Evolutionary conservation across 1,140 invertebrate genomes (phyloP), one percentile per base, ranked within the genome.

Genomic region (Eumeta japonica): DNA sequence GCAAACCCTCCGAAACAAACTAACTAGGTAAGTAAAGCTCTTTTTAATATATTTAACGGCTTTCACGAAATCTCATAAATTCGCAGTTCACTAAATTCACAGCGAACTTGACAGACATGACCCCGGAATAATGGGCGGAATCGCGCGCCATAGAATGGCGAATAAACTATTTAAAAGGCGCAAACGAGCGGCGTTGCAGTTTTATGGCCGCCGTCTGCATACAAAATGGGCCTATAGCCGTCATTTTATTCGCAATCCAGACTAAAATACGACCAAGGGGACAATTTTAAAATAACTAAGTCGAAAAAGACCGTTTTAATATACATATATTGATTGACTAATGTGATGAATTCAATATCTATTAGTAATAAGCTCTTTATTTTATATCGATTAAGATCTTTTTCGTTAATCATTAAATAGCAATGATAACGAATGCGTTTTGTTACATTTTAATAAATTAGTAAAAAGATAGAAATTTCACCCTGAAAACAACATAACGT

Each of bases 91-190:
- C n/a, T n/a, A n/a, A n/a, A n/a, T n/a, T n/a, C n/a, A n/a, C n/a
- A n/a, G n/a, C n/a, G n/a, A n/a, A n/a, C n/a, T 51, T 57, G 48
- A 52, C 46, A 42, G 46, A 41, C 35, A 39, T 37, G 42, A 41
- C 30, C 50, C 42, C 39, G 45, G 43, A 52, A 52, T 52, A 46
- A 52, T 51, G 48, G 45, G 34, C 49, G 46, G 45, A 48, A 56
- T 50, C 48, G 47, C 40, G 45, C 40, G 42, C 44, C 46, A 55
- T 52, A 48, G 47, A 52, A 41, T 43, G 46, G 28, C 42, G 34
- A 46, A 42, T 50, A 50, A 50, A 52, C 52, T 55, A 50, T 55
- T 46, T 52, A 50, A 46, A 45, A 50, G 45, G 42, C 46, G 35
- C 42, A 33, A 40, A 50, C 36, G 29, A 45, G 14, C 40, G 39